Percentiles rank a stretch among this genome's conserved stretches.
phyloP scores from a whole-genome alignment of 1,140 invertebrate genomes.

The Drosophila bocki region DNA sequence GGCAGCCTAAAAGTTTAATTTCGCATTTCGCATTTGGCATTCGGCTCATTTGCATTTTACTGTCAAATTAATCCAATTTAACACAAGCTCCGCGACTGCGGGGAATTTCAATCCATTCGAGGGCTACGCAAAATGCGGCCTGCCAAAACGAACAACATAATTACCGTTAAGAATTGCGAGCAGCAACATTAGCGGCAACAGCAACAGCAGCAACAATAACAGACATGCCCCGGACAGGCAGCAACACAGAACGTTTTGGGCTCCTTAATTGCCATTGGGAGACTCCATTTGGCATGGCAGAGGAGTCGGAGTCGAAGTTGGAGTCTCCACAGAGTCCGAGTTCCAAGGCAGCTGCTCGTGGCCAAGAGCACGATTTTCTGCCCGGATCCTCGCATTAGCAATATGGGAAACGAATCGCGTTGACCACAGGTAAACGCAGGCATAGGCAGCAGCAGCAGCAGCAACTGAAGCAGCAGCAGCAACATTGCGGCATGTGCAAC shows the following conservation, averaged over 20 bases:
- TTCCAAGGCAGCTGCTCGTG: constrained; percentile 28
- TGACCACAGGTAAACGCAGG: constrained; percentile 62
- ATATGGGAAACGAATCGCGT: constrained; percentile 82
- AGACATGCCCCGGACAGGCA: constrained; percentile 48
- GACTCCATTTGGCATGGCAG: constrained; percentile 62
- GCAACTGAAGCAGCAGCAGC: constrained; percentile 37
- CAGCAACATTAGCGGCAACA: constrained; percentile 34
- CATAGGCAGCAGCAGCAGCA: constrained; percentile 6
- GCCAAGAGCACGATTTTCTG: constrained; percentile 66
- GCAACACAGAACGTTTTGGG: constrained; percentile 71
- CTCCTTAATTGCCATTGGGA: constrained; percentile 82
- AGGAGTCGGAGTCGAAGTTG: neutral
- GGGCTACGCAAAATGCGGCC: constrained; percentile 59
- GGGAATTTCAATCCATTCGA: constrained; percentile 43
- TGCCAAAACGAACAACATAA: constrained; percentile 84
- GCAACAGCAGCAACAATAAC: constrained; percentile 25
- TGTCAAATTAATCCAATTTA: constrained; percentile 85
- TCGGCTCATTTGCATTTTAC: constrained; percentile 84
- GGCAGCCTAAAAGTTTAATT: constrained; percentile 65
- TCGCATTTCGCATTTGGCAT: constrained; percentile 71
- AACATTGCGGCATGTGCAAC: constrained; percentile 79
- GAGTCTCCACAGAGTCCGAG: constrained; percentile 25
- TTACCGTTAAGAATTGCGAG: constrained; percentile 82
- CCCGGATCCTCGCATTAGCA: constrained; percentile 63
- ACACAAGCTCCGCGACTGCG: constrained; percentile 57